Evolutionary conservation across 2,113 vertebrate genomes (phyloP), one percentile per base, ranked within the genome.

Genomic region (Gallinago paraguaiae): DNA sequence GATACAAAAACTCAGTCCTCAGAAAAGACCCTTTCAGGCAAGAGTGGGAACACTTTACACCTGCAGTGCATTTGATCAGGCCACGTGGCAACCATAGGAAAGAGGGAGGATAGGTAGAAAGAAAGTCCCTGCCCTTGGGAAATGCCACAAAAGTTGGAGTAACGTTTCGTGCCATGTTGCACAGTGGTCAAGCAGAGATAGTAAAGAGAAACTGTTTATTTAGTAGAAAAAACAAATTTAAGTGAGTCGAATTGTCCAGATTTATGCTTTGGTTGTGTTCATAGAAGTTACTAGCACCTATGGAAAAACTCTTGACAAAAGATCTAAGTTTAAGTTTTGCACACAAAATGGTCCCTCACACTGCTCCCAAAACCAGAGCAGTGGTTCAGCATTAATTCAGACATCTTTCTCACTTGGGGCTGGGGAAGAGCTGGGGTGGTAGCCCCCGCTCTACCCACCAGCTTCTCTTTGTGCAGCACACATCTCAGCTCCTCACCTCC

Each of bases 31-130:
- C 23, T 82, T 81, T 75, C 41, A 67, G 43, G 22, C 65, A 59
- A 51, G 63, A 83, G 13, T 16, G n/a, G 46, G 75, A 90, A 50
- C 20, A 10, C 30, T 93, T 77, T n/a, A 35, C 35, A n/a, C 43
- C 28, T 61, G 41, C n/a, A 51, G 22, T 20, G n/a, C 15, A 11
- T 88, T 86, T 93, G 48, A 45, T 53, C n/a, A 59, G 60, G 48
- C 35, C 46, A n/a, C 0, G 0, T 35, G 39, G 39, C 12, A 4
- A 90, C 8, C 35, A 9, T n/a, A 30, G 0, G 0, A 69, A 51
- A 45, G 35, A 84, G 6, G 28, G 33, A 79, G 24, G 24, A 22
- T 56, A 51, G 0, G 6, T 41, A 56, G 90, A 51, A 54, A 75
- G 43, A 39, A 88, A 88, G 17, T 68, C 90, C 11, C 35, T 88